Evolutionary conservation across 2,113 vertebrate genomes (phyloP), one percentile per base, ranked within the genome.

Genomic region (Phylloscopus whistleri): DNA sequence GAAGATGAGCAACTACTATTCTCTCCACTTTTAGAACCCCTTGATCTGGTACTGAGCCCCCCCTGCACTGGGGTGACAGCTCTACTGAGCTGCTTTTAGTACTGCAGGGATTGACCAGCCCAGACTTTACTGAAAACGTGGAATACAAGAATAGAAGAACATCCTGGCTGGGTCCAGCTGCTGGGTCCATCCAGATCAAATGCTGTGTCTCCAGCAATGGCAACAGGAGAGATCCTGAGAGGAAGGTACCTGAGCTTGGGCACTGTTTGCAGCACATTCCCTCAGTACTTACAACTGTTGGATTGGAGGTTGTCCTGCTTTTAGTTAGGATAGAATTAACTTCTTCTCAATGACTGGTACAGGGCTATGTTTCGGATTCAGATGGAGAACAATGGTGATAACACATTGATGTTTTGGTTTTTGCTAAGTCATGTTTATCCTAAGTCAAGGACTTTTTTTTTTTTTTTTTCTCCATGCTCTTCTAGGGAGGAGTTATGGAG

Each of bases 51-150:
- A 30, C 16, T 3, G 3, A 87, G 63, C 26, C 18, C 33, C 22
- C 28, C 10, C 67, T 33, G 27, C 0, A 0, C 39, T 19, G 68
- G 12, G 8, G 4, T 35, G 55, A 30, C 2, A 2, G 18, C 49
- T 67, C 43, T 66, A 7, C 15, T 43, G 58, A 77, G 77, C n/a
- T 77, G 1, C 46, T 74, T 66, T 20, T 19, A 41, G 28, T 28
- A 11, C 24, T 5, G 2, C 3, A 28, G 60, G 64, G 28, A 16
- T 7, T 41, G 53, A 66, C 11, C 59, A 81, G 64, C 31, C 63
- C 46, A 62, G 14, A 33, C 4, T 43, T 52, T 4, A 35, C 72
- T 39, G 68, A 56, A 93, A 84, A 80, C 27, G 19, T 23, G 33
- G 14, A 19, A 8, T 27, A 11, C 19, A 76, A 60, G 16, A 30